A percentile compares a stretch with the other conserved stretches of the same genome.
phyloP scores from a whole-genome alignment of 2,113 vertebrate species.

The Gymnorhina tibicen region DNA sequence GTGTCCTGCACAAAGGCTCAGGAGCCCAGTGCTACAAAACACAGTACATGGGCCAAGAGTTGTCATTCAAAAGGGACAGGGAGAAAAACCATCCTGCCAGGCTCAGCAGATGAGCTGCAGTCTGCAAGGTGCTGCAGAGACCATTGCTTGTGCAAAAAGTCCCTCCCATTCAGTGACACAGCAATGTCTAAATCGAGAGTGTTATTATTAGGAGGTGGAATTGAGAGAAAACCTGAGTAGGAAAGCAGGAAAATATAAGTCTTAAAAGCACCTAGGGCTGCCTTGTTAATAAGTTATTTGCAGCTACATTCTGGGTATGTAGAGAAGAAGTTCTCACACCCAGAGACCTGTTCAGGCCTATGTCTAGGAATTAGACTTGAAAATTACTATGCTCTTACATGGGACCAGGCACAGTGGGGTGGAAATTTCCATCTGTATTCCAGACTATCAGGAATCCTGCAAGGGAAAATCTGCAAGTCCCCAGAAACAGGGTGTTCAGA shows the following conservation, averaged over 20 bases:
- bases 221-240: background rate
- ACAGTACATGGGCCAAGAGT: background rate
- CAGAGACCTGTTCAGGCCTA: background rate
- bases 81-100: background rate
- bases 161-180: background rate
- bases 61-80: background rate
- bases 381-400: background rate
- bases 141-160: background rate
- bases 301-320: background rate
- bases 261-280: slow-evolving; percentile 3
- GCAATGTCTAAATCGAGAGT: background rate
- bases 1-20: background rate
- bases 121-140: background rate
- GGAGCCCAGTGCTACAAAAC: background rate
- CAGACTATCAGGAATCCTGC: background rate
- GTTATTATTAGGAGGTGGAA: background rate
- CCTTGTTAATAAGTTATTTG: slow-evolving; percentile 39
- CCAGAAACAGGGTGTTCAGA: background rate
- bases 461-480: background rate
- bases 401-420: background rate
- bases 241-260: background rate
- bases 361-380: background rate
- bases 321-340: slow-evolving; percentile 17
- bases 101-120: background rate
- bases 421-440: background rate